Conservation (phyloP, 37 sponge, comb jelly and placozoan species). For the Chondrilla cf. caribensis region DNA sequence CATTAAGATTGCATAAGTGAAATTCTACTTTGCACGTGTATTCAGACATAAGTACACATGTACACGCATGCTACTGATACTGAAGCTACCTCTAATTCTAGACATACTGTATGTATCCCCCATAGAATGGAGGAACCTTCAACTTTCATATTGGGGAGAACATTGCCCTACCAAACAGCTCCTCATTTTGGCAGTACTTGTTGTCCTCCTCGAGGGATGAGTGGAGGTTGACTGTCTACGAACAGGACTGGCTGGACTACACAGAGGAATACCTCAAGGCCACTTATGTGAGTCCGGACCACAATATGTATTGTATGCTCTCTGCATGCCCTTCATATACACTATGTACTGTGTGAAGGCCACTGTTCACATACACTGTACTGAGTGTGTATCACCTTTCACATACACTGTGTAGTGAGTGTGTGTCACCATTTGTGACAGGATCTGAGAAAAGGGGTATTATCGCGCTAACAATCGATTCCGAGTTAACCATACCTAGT, state of each 20-base stretch:
- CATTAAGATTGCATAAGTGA: no score
- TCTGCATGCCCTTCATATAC: no score
- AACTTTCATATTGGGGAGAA: constrained; percentile 52
- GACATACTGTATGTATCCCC: no score
- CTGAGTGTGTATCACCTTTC: no score
- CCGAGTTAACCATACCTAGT: no score
- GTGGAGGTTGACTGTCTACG: constrained; percentile 70
- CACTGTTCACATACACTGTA: no score
- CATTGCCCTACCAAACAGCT: constrained; percentile 33
- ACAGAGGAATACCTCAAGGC: neutral
- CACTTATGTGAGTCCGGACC: neutral
- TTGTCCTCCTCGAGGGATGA: constrained; percentile 45
- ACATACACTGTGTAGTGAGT: no score
- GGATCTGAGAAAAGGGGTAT: no score
- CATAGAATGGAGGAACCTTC: constrained; percentile 71
- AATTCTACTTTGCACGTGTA: constrained; percentile 10
- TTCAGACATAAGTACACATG: constrained; percentile 11
- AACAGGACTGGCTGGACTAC: constrained; percentile 79
- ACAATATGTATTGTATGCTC: neutral
- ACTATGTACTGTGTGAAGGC: no score
- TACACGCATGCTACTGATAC: neutral
- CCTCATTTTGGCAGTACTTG: constrained; percentile 65
- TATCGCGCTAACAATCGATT: no score
- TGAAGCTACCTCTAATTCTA: no score
- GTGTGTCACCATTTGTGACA: no score